These are phyloP conservation scores for Kuschelorhynchus macadamiae DNA, from an alignment of 2,888 invertebrate species.

Conservation along the genomic window DNA sequence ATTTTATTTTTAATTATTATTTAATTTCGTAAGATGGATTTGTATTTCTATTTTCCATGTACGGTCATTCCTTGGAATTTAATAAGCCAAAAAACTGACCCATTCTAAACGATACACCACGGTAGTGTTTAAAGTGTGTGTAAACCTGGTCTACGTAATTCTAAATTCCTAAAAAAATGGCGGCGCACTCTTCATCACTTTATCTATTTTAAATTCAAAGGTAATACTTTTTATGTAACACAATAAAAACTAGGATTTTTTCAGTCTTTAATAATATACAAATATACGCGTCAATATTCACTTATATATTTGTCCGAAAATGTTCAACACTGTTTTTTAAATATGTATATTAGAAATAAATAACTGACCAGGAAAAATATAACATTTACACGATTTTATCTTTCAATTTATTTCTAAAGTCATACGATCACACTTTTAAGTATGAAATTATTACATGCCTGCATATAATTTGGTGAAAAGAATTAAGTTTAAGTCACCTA, in stretches of 20 bases:
- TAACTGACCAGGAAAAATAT: constrained; percentile 67
- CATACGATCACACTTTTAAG: constrained; percentile 56
- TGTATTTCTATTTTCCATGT: no score
- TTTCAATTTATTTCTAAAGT: constrained; percentile 57
- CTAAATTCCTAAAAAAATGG: constrained; percentile 42
- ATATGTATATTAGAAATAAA: constrained; percentile 63
- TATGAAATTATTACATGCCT: no score
- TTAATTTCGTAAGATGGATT: no score
- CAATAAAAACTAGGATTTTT: constrained; percentile 66
- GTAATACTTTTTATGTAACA: constrained; percentile 67
- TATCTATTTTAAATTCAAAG: constrained; percentile 47
- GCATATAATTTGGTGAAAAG: no score
- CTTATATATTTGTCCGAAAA: constrained; percentile 55
- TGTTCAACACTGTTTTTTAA: constrained; percentile 63
- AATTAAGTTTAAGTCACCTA: no score
- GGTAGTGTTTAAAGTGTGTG: constrained; percentile 32
- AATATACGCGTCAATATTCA: constrained; percentile 62
- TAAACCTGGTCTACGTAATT: constrained; percentile 41
- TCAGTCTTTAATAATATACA: constrained; percentile 68
- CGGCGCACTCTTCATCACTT: constrained; percentile 42
- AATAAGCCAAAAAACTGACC: not conserved
- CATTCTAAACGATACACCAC: constrained; percentile 30
- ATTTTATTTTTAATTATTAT: no score
- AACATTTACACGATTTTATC: constrained; percentile 65
- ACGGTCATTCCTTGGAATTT: no score